A percentile compares a stretch with the other conserved stretches of the same genome.
Conservation (phyloP, 2,888 invertebrate species). For the Acanthosoma haemorrhoidale region DNA sequence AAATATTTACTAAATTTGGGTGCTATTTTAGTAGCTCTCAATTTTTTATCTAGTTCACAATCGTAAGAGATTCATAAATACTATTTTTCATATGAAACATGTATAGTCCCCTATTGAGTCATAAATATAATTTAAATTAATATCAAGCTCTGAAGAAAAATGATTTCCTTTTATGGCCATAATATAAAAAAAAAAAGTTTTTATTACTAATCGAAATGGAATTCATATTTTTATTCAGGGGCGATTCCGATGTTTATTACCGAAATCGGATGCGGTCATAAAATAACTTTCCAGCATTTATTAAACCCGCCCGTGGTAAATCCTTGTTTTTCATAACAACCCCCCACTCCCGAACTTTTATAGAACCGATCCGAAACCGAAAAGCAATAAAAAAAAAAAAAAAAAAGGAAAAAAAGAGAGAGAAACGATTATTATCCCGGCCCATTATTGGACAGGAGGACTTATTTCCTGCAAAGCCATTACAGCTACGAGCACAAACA, state of each 20-base stretch:
- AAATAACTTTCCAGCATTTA: neutral
- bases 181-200: neutral
- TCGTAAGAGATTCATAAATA: no score
- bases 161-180: no score
- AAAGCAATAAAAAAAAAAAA: conserved; percentile 9
- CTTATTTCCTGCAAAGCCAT: conserved; percentile 14
- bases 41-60: no score
- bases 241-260: neutral
- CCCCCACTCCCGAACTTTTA: neutral
- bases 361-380: neutral
- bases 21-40: no score
- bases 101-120: no score
- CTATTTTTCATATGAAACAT: no score
- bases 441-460: neutral
- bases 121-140: no score
- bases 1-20: no score
- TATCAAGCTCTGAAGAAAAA: no score
- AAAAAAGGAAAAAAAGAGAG: neutral
- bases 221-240: neutral
- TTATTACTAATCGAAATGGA: neutral
- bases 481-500: conserved; percentile 2
- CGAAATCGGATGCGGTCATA: neutral
- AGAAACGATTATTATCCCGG: conserved; percentile 4
- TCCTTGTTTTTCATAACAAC: conserved; percentile 1
- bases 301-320: neutral